phyloP scores from a whole-genome alignment of 1,140 invertebrate species.

The Cyrtorhinus lividipennis region DNA sequence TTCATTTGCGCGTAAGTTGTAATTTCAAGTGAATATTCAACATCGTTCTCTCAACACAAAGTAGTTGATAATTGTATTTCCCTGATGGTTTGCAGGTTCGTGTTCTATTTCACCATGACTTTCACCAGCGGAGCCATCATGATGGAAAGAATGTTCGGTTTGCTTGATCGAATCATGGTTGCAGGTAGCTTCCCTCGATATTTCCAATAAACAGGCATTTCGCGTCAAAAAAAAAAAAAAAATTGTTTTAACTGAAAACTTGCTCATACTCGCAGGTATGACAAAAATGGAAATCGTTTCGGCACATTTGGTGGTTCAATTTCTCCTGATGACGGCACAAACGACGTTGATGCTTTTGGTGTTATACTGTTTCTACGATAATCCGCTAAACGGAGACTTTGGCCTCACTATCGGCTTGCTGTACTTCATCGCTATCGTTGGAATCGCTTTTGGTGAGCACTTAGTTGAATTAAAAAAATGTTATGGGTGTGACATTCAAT shows the following conservation, averaged over 20 bases:
- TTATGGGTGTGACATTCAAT: too few relatives aligned
- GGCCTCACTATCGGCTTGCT: conserved; percentile 19
- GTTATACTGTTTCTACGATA: conserved; percentile 22
- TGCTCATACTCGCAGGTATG: conserved; percentile 22
- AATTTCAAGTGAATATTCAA: background rate
- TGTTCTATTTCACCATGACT: conserved; percentile 25
- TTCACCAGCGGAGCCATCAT: conserved; percentile 25
- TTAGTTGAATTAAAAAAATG: too few relatives aligned
- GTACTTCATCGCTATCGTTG: conserved; percentile 21
- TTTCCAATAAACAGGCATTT: background rate
- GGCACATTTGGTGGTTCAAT: conserved; percentile 24
- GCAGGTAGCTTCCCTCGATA: conserved; percentile 33
- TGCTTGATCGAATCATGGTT: conserved; percentile 24
- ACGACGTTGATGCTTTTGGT: conserved; percentile 23
- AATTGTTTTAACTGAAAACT: background rate
- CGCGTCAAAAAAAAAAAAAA: background rate
- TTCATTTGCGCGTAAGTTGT: conserved; percentile 21
- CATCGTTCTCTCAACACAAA: conserved; percentile 1
- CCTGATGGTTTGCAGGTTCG: conserved; percentile 23
- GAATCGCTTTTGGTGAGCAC: conserved; percentile 24
- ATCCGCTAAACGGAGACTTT: conserved; percentile 23
- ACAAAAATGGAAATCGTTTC: conserved; percentile 23
- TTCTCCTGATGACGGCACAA: conserved; percentile 22
- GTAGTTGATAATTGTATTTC: conserved; percentile 8
- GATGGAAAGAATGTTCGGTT: conserved; percentile 24